A percentile compares a stretch with the other conserved stretches of the same genome.
These are phyloP conservation scores for Diphyllodes magnificus DNA, from an alignment of 2,113 vertebrate species.

Conservation along the genomic window DNA sequence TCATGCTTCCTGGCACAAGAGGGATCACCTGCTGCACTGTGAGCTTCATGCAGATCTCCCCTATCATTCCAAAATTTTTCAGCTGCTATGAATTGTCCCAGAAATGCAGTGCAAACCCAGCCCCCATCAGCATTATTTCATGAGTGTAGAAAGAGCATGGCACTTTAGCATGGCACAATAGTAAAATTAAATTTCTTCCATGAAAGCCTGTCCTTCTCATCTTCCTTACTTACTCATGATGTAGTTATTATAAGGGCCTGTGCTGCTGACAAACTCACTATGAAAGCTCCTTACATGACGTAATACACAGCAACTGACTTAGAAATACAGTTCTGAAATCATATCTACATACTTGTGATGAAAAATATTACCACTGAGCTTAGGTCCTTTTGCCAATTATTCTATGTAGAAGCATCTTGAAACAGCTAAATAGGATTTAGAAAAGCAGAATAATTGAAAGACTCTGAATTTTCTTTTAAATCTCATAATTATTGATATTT, in stretches of 20 bases:
- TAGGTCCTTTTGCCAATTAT: not conserved
- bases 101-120: not conserved
- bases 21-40: not conserved
- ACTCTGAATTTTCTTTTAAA: not conserved
- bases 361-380: not conserved
- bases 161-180: not conserved
- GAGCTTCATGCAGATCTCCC: not conserved
- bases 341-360: not conserved
- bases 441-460: not conserved
- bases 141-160: not conserved
- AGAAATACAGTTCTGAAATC: not conserved
- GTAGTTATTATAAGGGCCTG: not conserved
- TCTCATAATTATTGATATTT: not conserved
- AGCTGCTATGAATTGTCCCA: not conserved
- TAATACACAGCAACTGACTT: not conserved
- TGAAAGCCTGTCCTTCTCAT: not conserved
- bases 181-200: not conserved
- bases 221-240: not conserved
- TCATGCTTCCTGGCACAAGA: not conserved
- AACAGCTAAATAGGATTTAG: not conserved
- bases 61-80: not conserved
- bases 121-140: not conserved
- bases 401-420: not conserved
- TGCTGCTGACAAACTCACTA: not conserved
- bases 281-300: not conserved